A percentile compares a stretch with the other conserved stretches of the same genome.
Evolutionary conservation across 1,140 invertebrate species (phyloP).

Genomic region (Reticulitermes speratus): DNA sequence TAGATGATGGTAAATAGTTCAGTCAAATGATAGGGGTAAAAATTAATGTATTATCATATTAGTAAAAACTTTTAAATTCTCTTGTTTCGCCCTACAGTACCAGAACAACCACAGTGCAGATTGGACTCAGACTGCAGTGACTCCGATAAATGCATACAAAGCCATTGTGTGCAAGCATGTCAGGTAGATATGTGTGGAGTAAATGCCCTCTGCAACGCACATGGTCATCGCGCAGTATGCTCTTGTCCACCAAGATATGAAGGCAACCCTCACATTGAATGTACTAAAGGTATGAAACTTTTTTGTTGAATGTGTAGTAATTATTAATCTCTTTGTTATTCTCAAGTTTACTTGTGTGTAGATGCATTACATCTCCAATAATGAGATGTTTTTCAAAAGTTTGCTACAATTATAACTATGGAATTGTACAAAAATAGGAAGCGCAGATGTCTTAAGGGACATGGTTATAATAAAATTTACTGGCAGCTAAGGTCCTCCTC

Average conservation of each 20-base stretch:
- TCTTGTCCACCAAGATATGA: constrained; percentile 73
- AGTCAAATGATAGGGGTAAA: too few relatives aligned
- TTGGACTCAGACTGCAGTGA: constrained; percentile 71
- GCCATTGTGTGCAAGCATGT: constrained; percentile 78
- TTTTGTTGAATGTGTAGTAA: too few relatives aligned
- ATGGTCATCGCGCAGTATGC: constrained; percentile 73
- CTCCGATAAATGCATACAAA: constrained; percentile 68
- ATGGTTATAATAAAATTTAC: too few relatives aligned
- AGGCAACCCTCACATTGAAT: constrained; percentile 82
- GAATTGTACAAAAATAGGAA: too few relatives aligned
- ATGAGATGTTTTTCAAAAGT: not conserved
- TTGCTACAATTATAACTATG: not conserved
- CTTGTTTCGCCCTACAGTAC: constrained; percentile 33
- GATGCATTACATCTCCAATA: not conserved
- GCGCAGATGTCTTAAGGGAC: too few relatives aligned
- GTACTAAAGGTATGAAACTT: constrained; percentile 57
- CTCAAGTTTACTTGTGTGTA: not conserved
- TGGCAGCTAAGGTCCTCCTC: too few relatives aligned
- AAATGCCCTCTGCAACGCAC: constrained; percentile 78
- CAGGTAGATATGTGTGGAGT: constrained; percentile 73
- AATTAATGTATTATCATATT: too few relatives aligned
- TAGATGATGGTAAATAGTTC: too few relatives aligned
- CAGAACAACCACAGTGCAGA: constrained; percentile 59
- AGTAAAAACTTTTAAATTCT: too few relatives aligned
- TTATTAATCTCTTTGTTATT: too few relatives aligned